A percentile compares a stretch with the other conserved stretches of the same genome.
These are phyloP conservation scores for Sphecodes monilicornis DNA, from an alignment of 2,888 invertebrate species.

Conservation along the genomic window DNA sequence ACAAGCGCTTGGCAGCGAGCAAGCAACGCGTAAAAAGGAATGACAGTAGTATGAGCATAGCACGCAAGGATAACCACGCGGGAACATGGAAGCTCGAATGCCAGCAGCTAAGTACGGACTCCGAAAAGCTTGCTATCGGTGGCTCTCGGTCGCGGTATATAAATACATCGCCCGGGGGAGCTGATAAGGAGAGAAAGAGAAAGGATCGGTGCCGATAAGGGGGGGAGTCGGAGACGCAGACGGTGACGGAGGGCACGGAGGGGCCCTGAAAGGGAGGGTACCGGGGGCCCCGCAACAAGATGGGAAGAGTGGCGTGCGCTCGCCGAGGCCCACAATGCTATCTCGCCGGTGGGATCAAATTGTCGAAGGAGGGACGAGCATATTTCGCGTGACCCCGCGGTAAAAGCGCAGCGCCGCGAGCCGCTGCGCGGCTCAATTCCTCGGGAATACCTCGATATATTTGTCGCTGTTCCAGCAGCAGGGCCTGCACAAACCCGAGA, in stretches of 20 bases:
- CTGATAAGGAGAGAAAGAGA: slow-evolving; percentile 6
- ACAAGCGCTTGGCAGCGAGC: background rate
- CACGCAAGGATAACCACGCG: slow-evolving; percentile 23
- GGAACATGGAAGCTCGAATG: slow-evolving; percentile 64
- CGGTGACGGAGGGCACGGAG: background rate
- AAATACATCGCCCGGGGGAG: slow-evolving; percentile 74
- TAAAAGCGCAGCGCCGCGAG: slow-evolving; percentile 64
- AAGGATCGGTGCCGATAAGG: slow-evolving; percentile 1
- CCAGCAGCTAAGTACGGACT: slow-evolving; percentile 56
- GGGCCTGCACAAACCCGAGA: slow-evolving; percentile 28
- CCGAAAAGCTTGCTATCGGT: slow-evolving; percentile 66
- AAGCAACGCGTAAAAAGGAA: slow-evolving; percentile 11
- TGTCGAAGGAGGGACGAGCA: slow-evolving; percentile 82
- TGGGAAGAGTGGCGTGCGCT: slow-evolving; percentile 42
- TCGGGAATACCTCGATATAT: slow-evolving; percentile 82
- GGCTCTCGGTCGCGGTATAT: slow-evolving; percentile 74
- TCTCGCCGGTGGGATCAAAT: slow-evolving; percentile 81
- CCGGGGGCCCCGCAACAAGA: background rate
- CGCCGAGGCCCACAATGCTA: slow-evolving; percentile 79
- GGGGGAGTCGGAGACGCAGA: too few species aligned
- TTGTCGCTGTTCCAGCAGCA: slow-evolving; percentile 76
- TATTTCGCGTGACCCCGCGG: slow-evolving; percentile 81
- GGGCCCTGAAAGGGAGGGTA: background rate
- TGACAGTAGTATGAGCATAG: slow-evolving; percentile 7
- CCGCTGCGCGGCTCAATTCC: slow-evolving; percentile 80